These are phyloP conservation scores for Cephus pulcher DNA, from an alignment of 2,888 invertebrate species.

Conservation along the genomic window DNA sequence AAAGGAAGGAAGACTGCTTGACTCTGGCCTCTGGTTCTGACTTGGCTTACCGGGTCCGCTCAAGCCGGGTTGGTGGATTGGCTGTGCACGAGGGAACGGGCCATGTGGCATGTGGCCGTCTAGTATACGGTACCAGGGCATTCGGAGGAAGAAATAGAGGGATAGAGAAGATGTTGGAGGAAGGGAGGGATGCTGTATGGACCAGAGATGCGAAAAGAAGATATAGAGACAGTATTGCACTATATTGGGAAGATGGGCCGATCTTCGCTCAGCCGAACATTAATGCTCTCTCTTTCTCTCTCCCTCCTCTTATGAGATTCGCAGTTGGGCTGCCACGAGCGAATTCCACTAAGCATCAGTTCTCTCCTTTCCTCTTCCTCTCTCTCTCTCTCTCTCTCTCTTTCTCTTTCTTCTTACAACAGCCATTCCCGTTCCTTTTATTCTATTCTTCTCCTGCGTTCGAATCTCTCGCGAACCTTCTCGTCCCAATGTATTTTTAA, in stretches of 20 bases:
- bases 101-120: not conserved
- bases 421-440: not conserved
- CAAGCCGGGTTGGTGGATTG: not conserved
- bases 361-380: not conserved
- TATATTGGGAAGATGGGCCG: not conserved
- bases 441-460: not conserved
- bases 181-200: constrained; percentile 19
- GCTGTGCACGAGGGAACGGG: not conserved
- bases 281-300: not conserved
- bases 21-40: not conserved
- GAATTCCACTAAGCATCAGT: not conserved
- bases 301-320: not conserved
- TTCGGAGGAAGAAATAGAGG: not conserved
- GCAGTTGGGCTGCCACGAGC: not conserved
- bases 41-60: not conserved
- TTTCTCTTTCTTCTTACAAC: not conserved
- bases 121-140: not conserved
- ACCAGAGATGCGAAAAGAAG: constrained; percentile 14
- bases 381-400: not conserved
- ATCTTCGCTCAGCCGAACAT: not conserved
- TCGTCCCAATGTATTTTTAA: not conserved
- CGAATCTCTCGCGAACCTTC: not conserved
- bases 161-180: constrained; percentile 4
- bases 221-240: constrained; percentile 18
- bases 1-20: not conserved